Conservation (phyloP, 1,140 invertebrate species). For the Penaeus vannamei region DNA sequence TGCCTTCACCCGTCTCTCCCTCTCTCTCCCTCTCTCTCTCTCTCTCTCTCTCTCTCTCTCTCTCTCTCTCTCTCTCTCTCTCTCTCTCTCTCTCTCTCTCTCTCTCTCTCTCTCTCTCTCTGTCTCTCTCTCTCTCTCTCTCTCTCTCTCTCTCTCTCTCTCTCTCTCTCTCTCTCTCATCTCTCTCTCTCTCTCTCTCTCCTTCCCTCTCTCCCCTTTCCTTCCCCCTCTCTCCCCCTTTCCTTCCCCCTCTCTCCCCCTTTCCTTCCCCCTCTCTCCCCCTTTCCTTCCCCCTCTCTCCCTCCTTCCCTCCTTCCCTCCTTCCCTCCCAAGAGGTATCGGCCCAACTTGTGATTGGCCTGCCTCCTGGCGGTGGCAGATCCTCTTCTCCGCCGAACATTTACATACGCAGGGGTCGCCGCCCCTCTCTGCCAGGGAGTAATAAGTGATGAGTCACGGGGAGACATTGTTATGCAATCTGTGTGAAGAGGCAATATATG, state of each 20-base stretch:
- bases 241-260: neutral
- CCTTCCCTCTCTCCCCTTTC: neutral
- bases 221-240: neutral
- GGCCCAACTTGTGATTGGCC: neutral
- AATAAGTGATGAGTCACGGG: too few species aligned
- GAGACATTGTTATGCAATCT: too few species aligned
- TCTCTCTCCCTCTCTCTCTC: neutral
- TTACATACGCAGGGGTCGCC: neutral
- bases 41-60: neutral
- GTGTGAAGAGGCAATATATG: too few species aligned
- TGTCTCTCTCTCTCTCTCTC: neutral
- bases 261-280: neutral
- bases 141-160: neutral
- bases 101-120: neutral
- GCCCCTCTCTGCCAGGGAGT: too few species aligned
- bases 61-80: neutral
- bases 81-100: neutral
- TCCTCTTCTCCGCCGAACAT: neutral
- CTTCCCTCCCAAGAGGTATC: slow-evolving; percentile 13
- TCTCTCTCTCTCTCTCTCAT: neutral
- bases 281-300: neutral
- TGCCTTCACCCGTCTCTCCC: neutral
- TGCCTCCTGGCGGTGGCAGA: slow-evolving; percentile 6
- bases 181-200: neutral
- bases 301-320: neutral